Percentiles rank a stretch among this genome's conserved stretches.
These are phyloP conservation scores for Sturnus vulgaris DNA, from an alignment of 2,113 vertebrate genomes.

Conservation along the genomic window DNA sequence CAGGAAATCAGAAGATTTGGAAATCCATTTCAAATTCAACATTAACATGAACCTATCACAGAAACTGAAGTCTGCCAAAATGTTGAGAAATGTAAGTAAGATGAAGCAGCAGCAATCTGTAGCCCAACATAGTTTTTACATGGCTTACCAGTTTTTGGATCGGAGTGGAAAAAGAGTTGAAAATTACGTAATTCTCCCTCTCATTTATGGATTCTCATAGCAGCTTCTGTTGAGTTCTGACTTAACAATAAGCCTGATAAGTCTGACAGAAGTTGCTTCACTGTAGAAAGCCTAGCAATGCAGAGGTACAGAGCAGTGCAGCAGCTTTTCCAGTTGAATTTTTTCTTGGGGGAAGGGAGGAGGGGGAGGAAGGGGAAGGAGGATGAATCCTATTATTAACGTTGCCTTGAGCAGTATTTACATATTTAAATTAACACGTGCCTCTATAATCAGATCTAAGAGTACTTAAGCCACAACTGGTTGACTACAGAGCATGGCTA, in stretches of 20 bases:
- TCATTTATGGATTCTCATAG: conserved; percentile 24
- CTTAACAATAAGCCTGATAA: conserved; percentile 31
- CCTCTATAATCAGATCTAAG: conserved; percentile 8
- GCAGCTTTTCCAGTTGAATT: conserved; percentile 8
- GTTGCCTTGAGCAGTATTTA: conserved; percentile 35
- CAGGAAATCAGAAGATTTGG: neutral
- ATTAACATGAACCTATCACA: neutral
- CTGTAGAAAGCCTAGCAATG: conserved; percentile 45
- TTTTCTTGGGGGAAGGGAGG: neutral
- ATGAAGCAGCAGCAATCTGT: neutral
- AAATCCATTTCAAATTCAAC: neutral
- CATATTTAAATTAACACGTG: conserved; percentile 23
- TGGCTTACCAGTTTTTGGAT: conserved; percentile 8
- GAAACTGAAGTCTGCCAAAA: neutral
- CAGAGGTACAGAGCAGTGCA: conserved; percentile 23
- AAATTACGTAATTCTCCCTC: conserved; percentile 35
- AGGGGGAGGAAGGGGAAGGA: neutral
- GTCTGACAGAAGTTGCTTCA: conserved; percentile 42
- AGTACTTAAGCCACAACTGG: neutral
- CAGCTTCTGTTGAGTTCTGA: conserved; percentile 39
- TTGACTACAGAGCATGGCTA: neutral
- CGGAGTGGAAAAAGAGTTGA: neutral
- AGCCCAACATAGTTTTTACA: neutral
- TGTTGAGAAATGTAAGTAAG: neutral
- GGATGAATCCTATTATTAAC: conserved; percentile 49